phyloP scores from a whole-genome alignment of 1,140 invertebrate species.

The Bilobella aurantiaca region DNA sequence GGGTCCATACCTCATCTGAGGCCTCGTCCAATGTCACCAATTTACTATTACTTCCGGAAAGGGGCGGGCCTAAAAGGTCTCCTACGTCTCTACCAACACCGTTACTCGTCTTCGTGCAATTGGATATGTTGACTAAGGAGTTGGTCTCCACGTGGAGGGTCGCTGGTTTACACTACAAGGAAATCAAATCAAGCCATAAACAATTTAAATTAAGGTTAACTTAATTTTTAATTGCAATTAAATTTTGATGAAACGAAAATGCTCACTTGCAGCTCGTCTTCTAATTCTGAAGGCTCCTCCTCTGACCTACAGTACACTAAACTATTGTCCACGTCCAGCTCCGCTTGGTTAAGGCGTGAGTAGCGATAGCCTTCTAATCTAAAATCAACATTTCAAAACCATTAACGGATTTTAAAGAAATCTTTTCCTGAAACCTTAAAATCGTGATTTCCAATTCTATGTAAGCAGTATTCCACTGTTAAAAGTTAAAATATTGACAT shows the following conservation, averaged over 20 bases:
- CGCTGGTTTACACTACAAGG: slow-evolving; percentile 25
- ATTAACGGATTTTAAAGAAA: neutral
- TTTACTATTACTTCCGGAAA: neutral
- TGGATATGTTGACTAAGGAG: slow-evolving; percentile 26
- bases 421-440: no score
- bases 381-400: neutral
- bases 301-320: slow-evolving; percentile 17
- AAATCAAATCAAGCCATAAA: neutral
- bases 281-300: slow-evolving; percentile 1
- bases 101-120: neutral
- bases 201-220: no score
- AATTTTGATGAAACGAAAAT: no score
- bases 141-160: slow-evolving; percentile 28
- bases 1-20: slow-evolving; percentile 21
- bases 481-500: no score
- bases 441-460: no score
- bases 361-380: slow-evolving; percentile 32
- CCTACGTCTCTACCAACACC: neutral
- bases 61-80: no score
- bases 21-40: slow-evolving; percentile 11
- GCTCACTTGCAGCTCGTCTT: slow-evolving; percentile 16
- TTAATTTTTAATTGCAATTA: neutral
- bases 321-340: slow-evolving; percentile 26
- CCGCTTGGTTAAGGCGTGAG: slow-evolving; percentile 32
- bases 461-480: no score